Evolutionary conservation across 2,888 invertebrate genomes (phyloP).

Genomic region (Synergus umbraculus): DNA sequence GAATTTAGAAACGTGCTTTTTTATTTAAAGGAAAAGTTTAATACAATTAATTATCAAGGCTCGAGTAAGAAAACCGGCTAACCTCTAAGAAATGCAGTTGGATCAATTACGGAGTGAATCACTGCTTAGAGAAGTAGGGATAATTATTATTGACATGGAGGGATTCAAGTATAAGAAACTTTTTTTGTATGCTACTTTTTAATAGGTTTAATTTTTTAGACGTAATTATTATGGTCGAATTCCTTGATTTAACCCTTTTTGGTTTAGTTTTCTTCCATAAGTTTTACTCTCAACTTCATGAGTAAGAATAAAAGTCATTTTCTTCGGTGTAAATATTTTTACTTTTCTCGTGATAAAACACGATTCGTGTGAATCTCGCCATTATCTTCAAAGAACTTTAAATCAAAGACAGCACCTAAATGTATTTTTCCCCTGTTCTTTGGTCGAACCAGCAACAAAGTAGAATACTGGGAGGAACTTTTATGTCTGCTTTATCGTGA

Average conservation of each 20-base stretch:
- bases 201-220: neutral
- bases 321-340: neutral
- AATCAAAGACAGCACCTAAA: neutral
- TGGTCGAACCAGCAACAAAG: neutral
- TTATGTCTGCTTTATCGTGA: neutral
- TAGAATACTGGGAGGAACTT: neutral
- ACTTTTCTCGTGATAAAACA: neutral
- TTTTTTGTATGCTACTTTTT: neutral
- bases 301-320: neutral
- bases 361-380: neutral
- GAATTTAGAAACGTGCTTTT: neutral
- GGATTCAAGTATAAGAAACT: neutral
- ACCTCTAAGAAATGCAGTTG: neutral
- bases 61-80: neutral
- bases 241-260: neutral
- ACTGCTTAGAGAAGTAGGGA: neutral
- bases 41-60: neutral
- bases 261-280: neutral
- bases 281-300: neutral
- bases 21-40: neutral
- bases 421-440: neutral
- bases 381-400: neutral
- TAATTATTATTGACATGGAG: conserved; percentile 7
- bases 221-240: conserved; percentile 7
- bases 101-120: neutral